phyloP scores from a whole-genome alignment of 2,888 invertebrate species.

The Athripsodes cinereus region DNA sequence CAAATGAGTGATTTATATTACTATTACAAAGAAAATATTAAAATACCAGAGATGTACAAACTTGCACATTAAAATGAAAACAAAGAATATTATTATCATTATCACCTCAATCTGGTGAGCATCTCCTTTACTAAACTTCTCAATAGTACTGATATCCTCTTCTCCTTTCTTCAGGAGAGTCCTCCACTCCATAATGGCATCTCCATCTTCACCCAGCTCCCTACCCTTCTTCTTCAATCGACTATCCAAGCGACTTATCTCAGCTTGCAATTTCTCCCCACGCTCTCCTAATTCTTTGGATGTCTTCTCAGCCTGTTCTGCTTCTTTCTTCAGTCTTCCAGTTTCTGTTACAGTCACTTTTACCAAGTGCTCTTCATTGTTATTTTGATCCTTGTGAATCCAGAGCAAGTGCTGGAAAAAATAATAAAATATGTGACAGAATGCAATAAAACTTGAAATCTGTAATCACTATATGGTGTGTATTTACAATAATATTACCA shows the following conservation, averaged over 20 bases:
- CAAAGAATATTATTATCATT: background rate
- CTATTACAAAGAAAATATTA: no score
- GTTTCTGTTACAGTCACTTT: constrained; percentile 43
- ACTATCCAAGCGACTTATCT: constrained; percentile 49
- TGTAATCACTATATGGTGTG: no score
- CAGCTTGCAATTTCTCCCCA: constrained; percentile 43
- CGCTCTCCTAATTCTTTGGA: constrained; percentile 41
- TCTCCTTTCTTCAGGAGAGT: constrained; percentile 62
- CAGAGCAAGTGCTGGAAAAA: constrained; percentile 45
- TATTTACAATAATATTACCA: constrained; percentile 34
- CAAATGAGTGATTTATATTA: no score
- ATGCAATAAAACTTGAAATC: no score
- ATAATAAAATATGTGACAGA: constrained; percentile 1
- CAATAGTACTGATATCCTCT: constrained; percentile 63
- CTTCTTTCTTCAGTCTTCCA: constrained; percentile 43
- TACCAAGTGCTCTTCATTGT: constrained; percentile 60
- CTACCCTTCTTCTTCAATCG: constrained; percentile 60
- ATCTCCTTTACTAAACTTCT: constrained; percentile 67
- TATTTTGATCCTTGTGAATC: constrained; percentile 62
- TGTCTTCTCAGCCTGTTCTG: constrained; percentile 44
- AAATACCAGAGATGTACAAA: no score
- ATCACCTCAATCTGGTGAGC: constrained; percentile 55
- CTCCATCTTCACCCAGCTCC: constrained; percentile 63
- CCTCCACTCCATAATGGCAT: constrained; percentile 64
- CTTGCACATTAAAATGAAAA: background rate